These are phyloP conservation scores for cat (Felis catus) DNA, from an alignment of 2,113 vertebrate species.

Conservation along the genomic window F.catus_Fca126_mat1.0 CM031411.1:51479001-51479500, in stretches of 20 bases:
- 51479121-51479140: not conserved
- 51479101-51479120: not conserved
- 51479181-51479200: not conserved
- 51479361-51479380: not conserved
- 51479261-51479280: not conserved
- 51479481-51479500: not conserved
- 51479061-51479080: slow-evolving; percentile 44
- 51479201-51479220: slow-evolving; percentile 25
- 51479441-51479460: slow-evolving; percentile 8
- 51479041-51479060: slow-evolving; percentile 49
- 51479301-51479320: not conserved
- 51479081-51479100: slow-evolving; percentile 22
- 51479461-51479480: not conserved
- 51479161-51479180: slow-evolving; percentile 20
- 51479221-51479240: slow-evolving; percentile 30
- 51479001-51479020: slow-evolving; percentile 33
- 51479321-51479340: slow-evolving; percentile 13
- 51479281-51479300: not conserved
- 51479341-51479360: not conserved
- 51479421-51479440: not conserved
- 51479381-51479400: not conserved
- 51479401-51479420: not conserved
- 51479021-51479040: slow-evolving; percentile 47
- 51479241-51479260: not conserved
- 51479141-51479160: slow-evolving; percentile 30